Percentiles rank a stretch among this genome's conserved stretches.
These are phyloP conservation scores for Metopolophium dirhodum DNA, from an alignment of 1,140 invertebrate species.

Conservation along the genomic window DNA sequence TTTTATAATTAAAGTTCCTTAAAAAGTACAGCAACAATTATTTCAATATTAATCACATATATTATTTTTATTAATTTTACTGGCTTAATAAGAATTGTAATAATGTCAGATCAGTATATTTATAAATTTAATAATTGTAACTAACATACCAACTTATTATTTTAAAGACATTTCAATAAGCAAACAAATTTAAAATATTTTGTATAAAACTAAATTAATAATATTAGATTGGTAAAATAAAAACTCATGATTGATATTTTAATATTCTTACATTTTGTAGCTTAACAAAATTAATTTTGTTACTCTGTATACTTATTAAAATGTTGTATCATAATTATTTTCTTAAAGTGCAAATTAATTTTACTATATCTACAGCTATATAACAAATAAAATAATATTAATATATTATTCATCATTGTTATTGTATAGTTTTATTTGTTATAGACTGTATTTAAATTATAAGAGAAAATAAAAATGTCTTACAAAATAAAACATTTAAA, in stretches of 20 bases:
- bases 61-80: neutral
- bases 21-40: neutral
- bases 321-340: neutral
- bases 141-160: neutral
- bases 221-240: neutral
- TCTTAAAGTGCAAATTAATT: constrained; percentile 13
- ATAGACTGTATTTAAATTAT: constrained; percentile 1
- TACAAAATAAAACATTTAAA: neutral
- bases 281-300: neutral
- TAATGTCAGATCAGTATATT: neutral
- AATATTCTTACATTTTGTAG: neutral
- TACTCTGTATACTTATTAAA: neutral
- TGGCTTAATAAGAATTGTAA: neutral
- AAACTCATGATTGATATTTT: neutral
- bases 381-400: neutral
- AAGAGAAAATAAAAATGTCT: neutral
- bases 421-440: neutral
- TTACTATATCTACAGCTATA: neutral
- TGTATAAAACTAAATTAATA: neutral
- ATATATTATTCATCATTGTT: neutral
- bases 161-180: neutral
- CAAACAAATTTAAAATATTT: neutral
- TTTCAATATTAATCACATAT: neutral
- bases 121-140: neutral
- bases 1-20: neutral